Conservation (phyloP, 2,113 vertebrate genomes). For the Strix aluco region DNA sequence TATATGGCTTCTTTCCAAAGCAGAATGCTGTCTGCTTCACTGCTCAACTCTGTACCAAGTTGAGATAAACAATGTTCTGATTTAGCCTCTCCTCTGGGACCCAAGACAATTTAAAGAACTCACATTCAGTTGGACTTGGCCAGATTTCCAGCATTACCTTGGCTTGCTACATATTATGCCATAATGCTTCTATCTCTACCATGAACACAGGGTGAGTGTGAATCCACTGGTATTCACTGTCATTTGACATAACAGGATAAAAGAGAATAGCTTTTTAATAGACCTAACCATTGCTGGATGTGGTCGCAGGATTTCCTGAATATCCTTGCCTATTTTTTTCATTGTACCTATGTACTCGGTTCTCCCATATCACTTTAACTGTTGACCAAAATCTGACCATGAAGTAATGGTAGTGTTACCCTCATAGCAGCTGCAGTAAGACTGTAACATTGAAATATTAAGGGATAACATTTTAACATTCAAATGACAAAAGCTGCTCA, state of each 20-base stretch:
- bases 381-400: not conserved
- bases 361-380: not conserved
- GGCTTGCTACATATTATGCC: not conserved
- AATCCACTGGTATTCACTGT: not conserved
- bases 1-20: not conserved
- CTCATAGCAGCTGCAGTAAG: not conserved
- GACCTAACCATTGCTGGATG: not conserved
- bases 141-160: not conserved
- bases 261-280: not conserved
- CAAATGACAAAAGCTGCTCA: not conserved
- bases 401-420: not conserved
- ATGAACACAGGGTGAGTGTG: not conserved
- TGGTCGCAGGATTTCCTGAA: not conserved
- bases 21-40: not conserved
- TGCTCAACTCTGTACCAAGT: not conserved
- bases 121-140: not conserved
- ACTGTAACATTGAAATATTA: not conserved
- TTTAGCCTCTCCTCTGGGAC: not conserved
- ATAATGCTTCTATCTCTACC: not conserved
- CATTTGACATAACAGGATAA: not conserved
- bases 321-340: not conserved
- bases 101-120: not conserved
- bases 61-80: not conserved
- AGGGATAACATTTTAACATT: not conserved
- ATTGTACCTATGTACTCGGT: not conserved